phyloP scores from a whole-genome alignment of 2,113 vertebrate species.

The Aythya baeri region DNA sequence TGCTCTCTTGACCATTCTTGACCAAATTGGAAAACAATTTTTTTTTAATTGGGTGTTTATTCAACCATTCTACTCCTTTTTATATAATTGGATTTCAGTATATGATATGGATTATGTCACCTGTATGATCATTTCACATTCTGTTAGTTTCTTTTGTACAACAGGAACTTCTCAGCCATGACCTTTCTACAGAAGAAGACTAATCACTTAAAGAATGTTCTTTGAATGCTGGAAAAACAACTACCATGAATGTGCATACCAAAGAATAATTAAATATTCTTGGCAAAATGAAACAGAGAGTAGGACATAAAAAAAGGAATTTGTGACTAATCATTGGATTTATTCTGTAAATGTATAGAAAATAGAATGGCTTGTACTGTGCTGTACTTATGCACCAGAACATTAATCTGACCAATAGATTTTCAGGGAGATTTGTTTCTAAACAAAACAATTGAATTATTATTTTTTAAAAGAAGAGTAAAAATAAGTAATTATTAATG shows the following conservation, averaged over 20 bases:
- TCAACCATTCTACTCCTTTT: not conserved
- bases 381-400: not conserved
- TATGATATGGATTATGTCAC: conserved; percentile 22
- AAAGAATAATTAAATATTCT: not conserved
- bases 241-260: not conserved
- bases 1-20: not conserved
- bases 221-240: conserved; percentile 3
- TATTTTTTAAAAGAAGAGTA: not conserved
- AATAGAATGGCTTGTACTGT: conserved; percentile 8
- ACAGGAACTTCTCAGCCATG: conserved; percentile 38
- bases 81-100: not conserved
- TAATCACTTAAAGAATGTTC: conserved; percentile 23
- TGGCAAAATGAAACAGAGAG: not conserved
- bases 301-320: not conserved
- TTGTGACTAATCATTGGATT: not conserved
- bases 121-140: conserved; percentile 47
- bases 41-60: conserved; percentile 28
- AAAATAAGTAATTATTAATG: not conserved
- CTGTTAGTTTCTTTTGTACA: conserved; percentile 38
- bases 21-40: not conserved
- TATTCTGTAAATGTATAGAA: not conserved
- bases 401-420: not conserved
- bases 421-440: not conserved
- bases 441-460: not conserved
- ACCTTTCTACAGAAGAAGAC: conserved; percentile 37